A percentile compares a stretch with the other conserved stretches of the same genome.
These are phyloP conservation scores for Marmota monax DNA, from an alignment of 2,113 vertebrate species.

Conservation along the genomic window DNA sequence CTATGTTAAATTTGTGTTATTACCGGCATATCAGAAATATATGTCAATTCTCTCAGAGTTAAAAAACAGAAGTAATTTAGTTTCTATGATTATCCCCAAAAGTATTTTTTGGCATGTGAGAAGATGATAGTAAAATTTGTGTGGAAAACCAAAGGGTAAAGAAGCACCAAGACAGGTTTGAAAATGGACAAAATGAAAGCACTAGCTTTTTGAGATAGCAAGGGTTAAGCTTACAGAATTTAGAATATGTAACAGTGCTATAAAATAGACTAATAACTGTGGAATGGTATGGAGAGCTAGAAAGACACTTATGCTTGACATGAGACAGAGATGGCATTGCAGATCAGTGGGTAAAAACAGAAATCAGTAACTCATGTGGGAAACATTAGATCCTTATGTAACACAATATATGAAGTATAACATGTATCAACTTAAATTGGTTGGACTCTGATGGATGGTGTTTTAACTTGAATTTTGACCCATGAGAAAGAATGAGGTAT, in stretches of 20 bases:
- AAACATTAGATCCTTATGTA: neutral
- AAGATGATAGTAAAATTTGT: neutral
- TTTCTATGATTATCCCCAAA: neutral
- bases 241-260: neutral
- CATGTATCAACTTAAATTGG: neutral
- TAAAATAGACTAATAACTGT: neutral
- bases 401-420: neutral
- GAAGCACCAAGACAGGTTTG: neutral
- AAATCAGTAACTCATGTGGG: neutral
- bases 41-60: neutral
- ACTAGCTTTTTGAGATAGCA: neutral
- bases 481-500: neutral
- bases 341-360: neutral
- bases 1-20: neutral
- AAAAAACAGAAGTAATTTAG: neutral
- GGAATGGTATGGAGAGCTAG: neutral
- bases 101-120: neutral
- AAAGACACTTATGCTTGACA: neutral
- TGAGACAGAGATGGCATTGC: neutral
- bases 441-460: neutral
- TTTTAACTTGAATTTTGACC: neutral
- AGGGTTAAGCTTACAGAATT: neutral
- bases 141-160: neutral
- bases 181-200: neutral
- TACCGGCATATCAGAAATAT: neutral